A percentile compares a stretch with the other conserved stretches of the same genome.
Conservation (phyloP, 2,888 invertebrate genomes). For the Selenia dentaria region DNA sequence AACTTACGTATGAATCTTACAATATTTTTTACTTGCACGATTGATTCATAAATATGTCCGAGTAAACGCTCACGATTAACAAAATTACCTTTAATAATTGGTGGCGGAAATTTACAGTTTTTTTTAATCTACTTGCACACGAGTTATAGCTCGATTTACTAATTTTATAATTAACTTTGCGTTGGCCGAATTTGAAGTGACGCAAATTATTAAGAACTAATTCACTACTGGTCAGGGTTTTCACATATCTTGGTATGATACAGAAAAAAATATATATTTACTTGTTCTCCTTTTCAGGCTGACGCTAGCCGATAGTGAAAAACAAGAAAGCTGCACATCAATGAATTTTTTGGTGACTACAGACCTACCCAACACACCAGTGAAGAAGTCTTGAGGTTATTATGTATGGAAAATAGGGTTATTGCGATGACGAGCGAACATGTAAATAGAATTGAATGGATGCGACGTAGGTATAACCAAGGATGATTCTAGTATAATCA, state of each 20-base stretch:
- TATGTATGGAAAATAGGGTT: too few species aligned
- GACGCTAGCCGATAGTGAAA: conserved; percentile 49
- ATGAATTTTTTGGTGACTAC: conserved; percentile 12
- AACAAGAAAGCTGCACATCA: conserved; percentile 19
- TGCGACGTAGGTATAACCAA: too few species aligned
- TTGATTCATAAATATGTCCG: conserved; percentile 4
- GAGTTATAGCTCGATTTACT: not conserved
- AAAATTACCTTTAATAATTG: not conserved
- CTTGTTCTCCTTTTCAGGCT: conserved; percentile 40
- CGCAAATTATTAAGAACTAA: too few species aligned
- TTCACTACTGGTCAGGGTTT: not conserved
- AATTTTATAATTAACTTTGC: not conserved
- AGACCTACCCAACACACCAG: conserved; percentile 11
- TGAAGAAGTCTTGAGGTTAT: too few species aligned
- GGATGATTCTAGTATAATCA: too few species aligned
- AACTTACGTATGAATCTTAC: conserved; percentile 22
- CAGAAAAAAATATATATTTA: not conserved
- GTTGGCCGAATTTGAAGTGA: too few species aligned
- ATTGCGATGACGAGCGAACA: too few species aligned
- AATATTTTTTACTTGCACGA: conserved; percentile 16
- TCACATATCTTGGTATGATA: too few species aligned
- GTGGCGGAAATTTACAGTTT: conserved; percentile 5
- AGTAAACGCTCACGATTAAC: not conserved
- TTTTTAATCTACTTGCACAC: not conserved
- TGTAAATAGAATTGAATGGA: too few species aligned